Percentiles rank a stretch among this genome's conserved stretches.
Conservation (phyloP, 2,113 vertebrate genomes). For the Fregata magnificens region DNA sequence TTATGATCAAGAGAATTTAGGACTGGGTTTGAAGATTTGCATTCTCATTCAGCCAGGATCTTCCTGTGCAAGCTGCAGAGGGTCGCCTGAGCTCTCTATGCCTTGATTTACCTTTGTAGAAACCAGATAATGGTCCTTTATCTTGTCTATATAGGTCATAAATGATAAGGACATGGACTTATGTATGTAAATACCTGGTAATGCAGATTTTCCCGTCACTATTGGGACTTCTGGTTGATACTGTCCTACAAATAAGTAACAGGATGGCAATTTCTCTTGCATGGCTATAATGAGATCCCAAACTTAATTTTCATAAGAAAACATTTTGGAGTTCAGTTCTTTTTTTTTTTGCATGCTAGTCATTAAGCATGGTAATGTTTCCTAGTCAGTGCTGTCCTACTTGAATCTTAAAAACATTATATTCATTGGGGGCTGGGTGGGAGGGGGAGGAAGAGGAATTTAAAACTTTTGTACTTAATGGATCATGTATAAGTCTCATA, state of each 20-base stretch:
- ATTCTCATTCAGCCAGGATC: background rate
- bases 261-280: background rate
- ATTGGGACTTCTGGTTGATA: background rate
- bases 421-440: background rate
- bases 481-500: background rate
- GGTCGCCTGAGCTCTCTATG: background rate
- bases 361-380: background rate
- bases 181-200: background rate
- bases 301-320: background rate
- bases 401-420: background rate
- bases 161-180: background rate
- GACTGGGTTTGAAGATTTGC: background rate
- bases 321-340: background rate
- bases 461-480: background rate
- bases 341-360: background rate
- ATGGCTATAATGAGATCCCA: background rate
- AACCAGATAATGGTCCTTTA: background rate
- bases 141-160: background rate
- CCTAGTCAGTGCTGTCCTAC: background rate
- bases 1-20: background rate
- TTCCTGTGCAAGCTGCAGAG: background rate
- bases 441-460: background rate
- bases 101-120: background rate
- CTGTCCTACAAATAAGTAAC: background rate
- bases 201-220: background rate